Conservation (phyloP, 2,888 invertebrate species). For the Polia nebulosa region DNA sequence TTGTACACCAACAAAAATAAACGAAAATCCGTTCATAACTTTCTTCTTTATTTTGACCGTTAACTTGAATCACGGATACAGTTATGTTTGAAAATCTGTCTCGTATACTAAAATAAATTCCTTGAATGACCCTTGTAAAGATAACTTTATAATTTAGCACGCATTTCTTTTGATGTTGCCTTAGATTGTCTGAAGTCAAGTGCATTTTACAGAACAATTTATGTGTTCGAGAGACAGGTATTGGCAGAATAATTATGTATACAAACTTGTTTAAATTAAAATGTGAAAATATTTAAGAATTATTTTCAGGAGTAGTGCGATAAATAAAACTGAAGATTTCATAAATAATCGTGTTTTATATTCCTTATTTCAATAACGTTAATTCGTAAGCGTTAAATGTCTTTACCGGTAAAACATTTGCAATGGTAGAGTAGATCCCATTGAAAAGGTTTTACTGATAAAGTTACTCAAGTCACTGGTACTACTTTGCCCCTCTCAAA, state of each 20-base stretch:
- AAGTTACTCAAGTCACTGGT: background rate
- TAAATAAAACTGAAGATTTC: background rate
- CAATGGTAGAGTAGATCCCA: background rate
- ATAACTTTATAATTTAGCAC: slow-evolving; percentile 41
- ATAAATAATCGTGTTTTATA: background rate
- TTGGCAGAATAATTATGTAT: slow-evolving; percentile 5
- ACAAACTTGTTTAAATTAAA: background rate
- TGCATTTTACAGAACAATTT: slow-evolving; percentile 23
- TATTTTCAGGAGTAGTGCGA: background rate
- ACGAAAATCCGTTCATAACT: slow-evolving; percentile 15
- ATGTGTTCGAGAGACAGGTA: slow-evolving; percentile 15
- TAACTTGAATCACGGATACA: slow-evolving; percentile 41
- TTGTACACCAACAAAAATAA: background rate
- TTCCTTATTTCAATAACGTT: background rate
- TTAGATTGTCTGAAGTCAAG: slow-evolving; percentile 23
- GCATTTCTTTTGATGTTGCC: slow-evolving; percentile 7
- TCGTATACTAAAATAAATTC: slow-evolving; percentile 36
- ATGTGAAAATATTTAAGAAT: background rate
- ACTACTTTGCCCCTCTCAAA: background rate
- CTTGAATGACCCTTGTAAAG: slow-evolving; percentile 16
- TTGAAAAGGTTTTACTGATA: background rate
- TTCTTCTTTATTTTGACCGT: slow-evolving; percentile 35
- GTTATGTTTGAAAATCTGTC: slow-evolving; percentile 43
- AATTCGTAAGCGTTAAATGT: background rate
- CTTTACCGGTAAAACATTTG: background rate